Conservation (phyloP, 2,113 vertebrate genomes). For the Scopus umbretta region DNA sequence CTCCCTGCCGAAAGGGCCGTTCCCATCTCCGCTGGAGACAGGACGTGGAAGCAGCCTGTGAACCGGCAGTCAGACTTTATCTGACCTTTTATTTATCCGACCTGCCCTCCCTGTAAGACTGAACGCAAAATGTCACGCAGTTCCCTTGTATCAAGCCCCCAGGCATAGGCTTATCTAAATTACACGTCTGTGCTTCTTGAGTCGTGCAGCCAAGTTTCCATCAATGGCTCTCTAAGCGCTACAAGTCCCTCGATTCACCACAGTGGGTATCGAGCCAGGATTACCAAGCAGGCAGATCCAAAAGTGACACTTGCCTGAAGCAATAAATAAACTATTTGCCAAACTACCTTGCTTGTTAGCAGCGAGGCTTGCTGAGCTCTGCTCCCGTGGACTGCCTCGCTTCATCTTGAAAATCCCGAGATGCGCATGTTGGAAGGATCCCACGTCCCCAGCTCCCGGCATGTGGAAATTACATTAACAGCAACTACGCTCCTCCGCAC, state of each 20-base stretch:
- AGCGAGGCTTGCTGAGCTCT: background rate
- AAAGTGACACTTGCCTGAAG: background rate
- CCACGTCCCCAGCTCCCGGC: background rate
- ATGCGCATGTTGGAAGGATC: rapidly evolving
- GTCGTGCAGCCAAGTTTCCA: background rate
- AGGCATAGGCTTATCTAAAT: background rate
- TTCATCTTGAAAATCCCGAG: background rate
- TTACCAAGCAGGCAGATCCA: background rate
- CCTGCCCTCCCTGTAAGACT: background rate
- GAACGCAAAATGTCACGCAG: background rate
- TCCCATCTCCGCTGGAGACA: background rate
- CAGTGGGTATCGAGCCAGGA: background rate
- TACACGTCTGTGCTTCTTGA: background rate
- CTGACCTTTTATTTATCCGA: background rate
- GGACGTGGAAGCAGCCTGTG: background rate
- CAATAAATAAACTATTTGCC: background rate
- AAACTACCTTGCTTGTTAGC: background rate
- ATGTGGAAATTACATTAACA: background rate
- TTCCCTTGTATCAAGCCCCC: background rate
- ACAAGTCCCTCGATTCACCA: background rate
- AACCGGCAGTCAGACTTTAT: background rate
- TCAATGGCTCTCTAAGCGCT: background rate
- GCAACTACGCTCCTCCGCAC: background rate
- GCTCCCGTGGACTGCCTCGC: background rate
- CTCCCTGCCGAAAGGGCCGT: background rate